Evolutionary conservation across 2,888 invertebrate species (phyloP), one percentile per base, ranked within the genome.

Genomic region (Eulithis testata): DNA sequence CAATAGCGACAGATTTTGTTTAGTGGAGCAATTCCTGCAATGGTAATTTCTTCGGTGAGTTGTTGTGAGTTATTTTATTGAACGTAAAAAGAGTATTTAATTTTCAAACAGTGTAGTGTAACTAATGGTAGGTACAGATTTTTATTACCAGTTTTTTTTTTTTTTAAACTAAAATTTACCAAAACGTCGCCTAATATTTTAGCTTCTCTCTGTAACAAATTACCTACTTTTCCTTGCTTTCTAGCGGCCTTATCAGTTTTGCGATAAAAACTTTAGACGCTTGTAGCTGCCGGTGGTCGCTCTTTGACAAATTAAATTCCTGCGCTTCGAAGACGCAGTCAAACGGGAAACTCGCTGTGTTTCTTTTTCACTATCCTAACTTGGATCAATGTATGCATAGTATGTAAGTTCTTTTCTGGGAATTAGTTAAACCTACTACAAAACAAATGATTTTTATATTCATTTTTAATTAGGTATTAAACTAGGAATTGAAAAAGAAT

Each of bases 221-320:
- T 69, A 66, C 68, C 63, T 68, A 68, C 78, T 73, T 64, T 68
- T 71, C 70, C 65, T 53, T 53, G 55, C 69, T 71, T 65, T 59
- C 58, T 67, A 69, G 65, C 69, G 74, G 71, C 63, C 65, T 80
- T 82, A 82, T 82, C 81, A 78, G 79, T 73, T 74, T 74, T 66
- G 63, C 74, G 79, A 81, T 82, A 81, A 82, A 73, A 82, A 80
- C 77, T 80, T 31, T 78, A 77, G 79, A 76, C 76, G 74, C 74
- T 73, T 31, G 63, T 65, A 65, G 47, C 64, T 60, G 70, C 70
- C 69, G 69, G 71, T 68, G 72, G 73, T 69, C 75, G 72, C 76
- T 78, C 76, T 73, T 75, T 77, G 77, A 82, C 80, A 82, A 82
- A 82, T 82, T 81, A 78, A 82, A 82, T 81, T 82, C 75, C 70